Base-by-base conservation (phyloP, 2,888 invertebrate species). In the Zeuzera pyrina region DNA sequence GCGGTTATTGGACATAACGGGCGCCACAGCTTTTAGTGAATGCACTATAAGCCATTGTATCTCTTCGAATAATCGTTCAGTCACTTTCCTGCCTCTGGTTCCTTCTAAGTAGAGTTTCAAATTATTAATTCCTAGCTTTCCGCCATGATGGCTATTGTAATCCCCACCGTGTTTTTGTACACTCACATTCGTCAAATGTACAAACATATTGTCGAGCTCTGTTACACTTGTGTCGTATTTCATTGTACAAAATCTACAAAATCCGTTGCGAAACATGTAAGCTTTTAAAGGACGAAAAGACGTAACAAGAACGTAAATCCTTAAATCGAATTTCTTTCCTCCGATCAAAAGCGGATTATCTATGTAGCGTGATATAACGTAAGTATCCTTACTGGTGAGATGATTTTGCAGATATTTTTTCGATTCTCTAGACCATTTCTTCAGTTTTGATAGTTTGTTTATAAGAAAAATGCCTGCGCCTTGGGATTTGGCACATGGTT, bases 91-190 rank as follows among this genome's bases (percentile, higher is more conserved):
- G 3, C 96, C 96, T 28, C 93, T 85, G 0, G 95, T 95, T 41
- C 95, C 94, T 67, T 96, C 95, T 50, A 97, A 77, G 64, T 94
- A 95, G 2, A 97, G 79, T 32, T 92, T 87, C 33, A 97, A 79
- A 83, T 96, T 96, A 62, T 94, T 91, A 15, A 96, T 90, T 33
- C 92, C 93, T 85, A 96, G 88, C 76, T 97, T 97, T 0, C 97
- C 97, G n/a, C 97, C 97, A 56, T 97, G 96, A 29, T 93, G 85
- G 42, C 89, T 89, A 68, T 97, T 97, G 64, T 97, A 95, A 65
- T 96, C 96, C 26, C 91, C 91, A 50, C 96, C 96, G 57, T 95
- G 94, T 71, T 95, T 97, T 69, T 98, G 97, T 12, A 97, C 95
- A 31, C 97, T 96, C 5, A 97, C 97, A 66, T 97, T 97, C 4